phyloP scores from a whole-genome alignment of 2,888 invertebrate genomes.

The Patella caerulea region DNA sequence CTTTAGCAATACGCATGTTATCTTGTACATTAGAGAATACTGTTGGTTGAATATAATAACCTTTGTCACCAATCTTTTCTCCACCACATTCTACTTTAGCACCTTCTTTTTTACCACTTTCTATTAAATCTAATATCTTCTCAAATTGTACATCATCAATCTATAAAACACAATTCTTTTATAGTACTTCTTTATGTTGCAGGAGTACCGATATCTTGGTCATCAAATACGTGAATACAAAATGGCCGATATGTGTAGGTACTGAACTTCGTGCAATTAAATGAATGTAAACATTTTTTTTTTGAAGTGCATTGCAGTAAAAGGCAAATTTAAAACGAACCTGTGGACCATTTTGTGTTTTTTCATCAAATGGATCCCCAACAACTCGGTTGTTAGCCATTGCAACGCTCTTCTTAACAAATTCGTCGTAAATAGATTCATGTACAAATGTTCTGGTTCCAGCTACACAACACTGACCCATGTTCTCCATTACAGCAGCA shows the following conservation, averaged over 20 bases:
- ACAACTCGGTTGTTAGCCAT: constrained; percentile 84
- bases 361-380: constrained; percentile 88
- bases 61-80: constrained; percentile 58
- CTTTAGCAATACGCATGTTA: constrained; percentile 72
- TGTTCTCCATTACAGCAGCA: constrained; percentile 90
- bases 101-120: constrained; percentile 83
- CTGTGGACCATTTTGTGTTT: constrained; percentile 92
- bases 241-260: no score
- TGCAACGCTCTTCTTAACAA: constrained; percentile 83
- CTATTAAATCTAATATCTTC: constrained; percentile 82
- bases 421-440: constrained; percentile 91
- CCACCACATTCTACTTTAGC: constrained; percentile 86
- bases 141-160: constrained; percentile 76
- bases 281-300: no score
- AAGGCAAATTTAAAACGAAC: constrained; percentile 57
- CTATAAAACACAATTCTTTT: constrained; percentile 32
- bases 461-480: constrained; percentile 95
- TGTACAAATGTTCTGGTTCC: constrained; percentile 93
- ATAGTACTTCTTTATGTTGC: no score
- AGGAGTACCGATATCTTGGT: no score
- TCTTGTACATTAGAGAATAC: constrained; percentile 72
- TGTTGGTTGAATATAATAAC: constrained; percentile 72
- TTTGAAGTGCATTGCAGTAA: no score
- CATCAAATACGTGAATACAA: no score
- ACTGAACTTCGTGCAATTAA: no score